These are phyloP conservation scores for Julus scanicus DNA, from an alignment of 2,888 invertebrate genomes.

Conservation along the genomic window DNA sequence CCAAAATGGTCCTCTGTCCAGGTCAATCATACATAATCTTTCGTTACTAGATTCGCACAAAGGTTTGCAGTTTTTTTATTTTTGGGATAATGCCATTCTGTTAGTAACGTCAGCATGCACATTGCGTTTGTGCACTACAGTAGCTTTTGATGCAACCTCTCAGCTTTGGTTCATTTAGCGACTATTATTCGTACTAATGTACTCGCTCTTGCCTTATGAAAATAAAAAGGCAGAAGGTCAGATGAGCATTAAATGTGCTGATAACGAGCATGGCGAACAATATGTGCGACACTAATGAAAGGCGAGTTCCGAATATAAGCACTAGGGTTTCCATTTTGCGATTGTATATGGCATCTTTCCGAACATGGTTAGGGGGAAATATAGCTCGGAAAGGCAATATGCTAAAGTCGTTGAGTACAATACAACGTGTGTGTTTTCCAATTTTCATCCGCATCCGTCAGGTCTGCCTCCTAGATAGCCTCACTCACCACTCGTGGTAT, in stretches of 20 bases:
- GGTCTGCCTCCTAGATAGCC: background rate
- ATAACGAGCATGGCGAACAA: background rate
- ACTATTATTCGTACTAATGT: background rate
- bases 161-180: background rate
- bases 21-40: too few relatives aligned
- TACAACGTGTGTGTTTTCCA: background rate
- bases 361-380: background rate
- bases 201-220: background rate
- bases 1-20: too few relatives aligned
- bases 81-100: too few relatives aligned
- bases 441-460: background rate
- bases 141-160: background rate
- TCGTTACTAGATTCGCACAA: too few relatives aligned
- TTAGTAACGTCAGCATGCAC: too few relatives aligned
- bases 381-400: background rate
- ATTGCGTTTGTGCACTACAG: background rate
- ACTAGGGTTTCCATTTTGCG: background rate
- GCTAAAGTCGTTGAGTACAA: background rate
- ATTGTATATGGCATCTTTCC: background rate
- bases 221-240: slow-evolving; percentile 14
- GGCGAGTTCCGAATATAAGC: background rate
- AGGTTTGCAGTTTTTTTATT: too few relatives aligned
- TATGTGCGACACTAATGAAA: slow-evolving; percentile 15
- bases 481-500: background rate
- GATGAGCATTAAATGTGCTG: slow-evolving; percentile 26